Base-by-base conservation (phyloP, 1,140 invertebrate genomes). In the Saccostrea echinata region DNA sequence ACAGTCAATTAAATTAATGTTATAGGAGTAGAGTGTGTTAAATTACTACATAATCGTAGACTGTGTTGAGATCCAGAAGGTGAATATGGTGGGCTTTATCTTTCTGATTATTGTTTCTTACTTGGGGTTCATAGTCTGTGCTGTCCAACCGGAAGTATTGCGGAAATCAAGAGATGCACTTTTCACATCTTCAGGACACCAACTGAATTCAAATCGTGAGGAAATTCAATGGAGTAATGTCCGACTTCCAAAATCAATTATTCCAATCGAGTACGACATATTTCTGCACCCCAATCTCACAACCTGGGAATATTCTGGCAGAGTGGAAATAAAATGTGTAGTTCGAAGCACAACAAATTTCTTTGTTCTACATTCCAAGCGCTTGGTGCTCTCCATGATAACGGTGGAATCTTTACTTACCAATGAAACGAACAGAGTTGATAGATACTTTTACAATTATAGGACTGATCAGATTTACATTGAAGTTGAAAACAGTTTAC, bases 271-370 rank as follows among this genome's bases (percentile, higher is more conserved):
- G 88, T 99, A 99, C 93, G 97, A 97, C 92, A 96, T 99, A 51
- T 97, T 97, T 93, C 97, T 99, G 87, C 98, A 99, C 96, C 98
- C 98, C 81, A 99, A 99, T 95, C 95, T 99, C 30, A 98, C 98
- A 30, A 98, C 97, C 53, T 96, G 97, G 71, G 84, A 68, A 68
- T 94, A 93, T 89, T 88, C 64, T 87, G 95, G 96, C 24, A 93
- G 91, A 71, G 95, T 96, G 11, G 93, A 93, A 53, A 96, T 96
- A 88, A 89, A 92, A 53, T 93, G 96, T 30, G 89, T 93, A 52
- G 97, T 98, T 71, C 97, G 97, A 91, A 96, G 97, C 94, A 97
- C 98, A 92, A 98, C 97, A 53, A 96, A 97, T 93, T 98, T 97
- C 94, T 97, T 99, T 92, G 97, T 99, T 87, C 96, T 99, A 88